Evolutionary conservation across 2,113 vertebrate species (phyloP), one percentile per base, ranked within the genome.

Genomic region (Hydropotes inermis): DNA sequence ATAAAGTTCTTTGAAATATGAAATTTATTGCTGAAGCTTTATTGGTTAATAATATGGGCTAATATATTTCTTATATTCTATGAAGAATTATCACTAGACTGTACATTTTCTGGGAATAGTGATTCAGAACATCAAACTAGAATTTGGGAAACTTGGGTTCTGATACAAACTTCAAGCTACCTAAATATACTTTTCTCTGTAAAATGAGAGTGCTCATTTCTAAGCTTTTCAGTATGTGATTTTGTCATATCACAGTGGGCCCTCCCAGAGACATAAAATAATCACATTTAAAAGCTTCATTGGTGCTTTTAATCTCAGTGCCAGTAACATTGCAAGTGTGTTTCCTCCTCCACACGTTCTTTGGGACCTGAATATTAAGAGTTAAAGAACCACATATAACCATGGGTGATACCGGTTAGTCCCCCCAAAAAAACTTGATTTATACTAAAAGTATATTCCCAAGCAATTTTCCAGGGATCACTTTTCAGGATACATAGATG

Each of bases 261-360:
- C 15, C 12, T 54, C 30, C 33, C 11, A 61, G 36, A n/a, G 14
- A 43, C 23, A 70, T 36, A 57, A 36, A 58, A 76, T 57, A 67
- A 57, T 95, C 36, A 43, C 23, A 93, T n/a, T 85, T 70, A 28
- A 43, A 89, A 28, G 12, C 47, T 89, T 94, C 87, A n/a, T 55
- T 95, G 91, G 39, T 12, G 33, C 74, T 91, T 96, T 93, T 92
- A 74, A 92, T 96, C 70, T 95, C 25, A 87, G 45, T 58, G 45
- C 6, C 12, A 21, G 39, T 7, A 61, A 43, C 43, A 55, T 94
- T 90, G 43, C 25, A 36, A 1, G 2, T 50, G 8, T 54, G 8
- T 47, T 92, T 88, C 3, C 11, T 39, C 39, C 13, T 50, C 95
- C 85, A 43, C 6, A 54, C 0, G 15, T 83, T 36, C 55, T 89